Evolutionary conservation across 1,140 invertebrate species (phyloP), one percentile per base, ranked within the genome.

Genomic region (Anadara kagoshimensis): DNA sequence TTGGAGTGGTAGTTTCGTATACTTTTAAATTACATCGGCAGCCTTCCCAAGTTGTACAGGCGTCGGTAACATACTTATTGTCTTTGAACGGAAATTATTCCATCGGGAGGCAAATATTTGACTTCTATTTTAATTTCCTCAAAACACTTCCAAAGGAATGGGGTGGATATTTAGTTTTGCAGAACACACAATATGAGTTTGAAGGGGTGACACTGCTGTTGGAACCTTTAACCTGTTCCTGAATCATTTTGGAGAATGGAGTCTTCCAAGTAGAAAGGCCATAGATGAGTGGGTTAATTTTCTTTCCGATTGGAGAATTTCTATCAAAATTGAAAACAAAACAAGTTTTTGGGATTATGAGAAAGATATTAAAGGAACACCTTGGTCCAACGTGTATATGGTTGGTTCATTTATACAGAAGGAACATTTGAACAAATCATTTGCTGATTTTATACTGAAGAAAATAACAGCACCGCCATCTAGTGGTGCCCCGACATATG

Each of bases 11-110:
- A 20, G 63, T 68, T 0, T 53, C 51, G 43, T 75, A 76, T 47
- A 77, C 71, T 1, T 78, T 78, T 64, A 68, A 67, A 61, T 56
- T 83, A 5, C 71, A 84, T 65, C 53, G 61, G 63, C 16, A 53
- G 64, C 16, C 16, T n/a, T 24, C 8, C 36, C 63, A 65, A 11
- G 53, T 57, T 3, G 45, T 68, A 2, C 62, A 54, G 49, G 24
- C 54, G 7, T 43, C 29, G 16, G 49, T 69, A 47, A 44, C 49
- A 1, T 70, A 70, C 24, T 59, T 59, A 11, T 20, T 70, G 24
- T 54, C 49, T 43, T 11, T 62, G 16, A 44, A 51, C 2, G 56
- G 56, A 43, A 57, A 57, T 29, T 26, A 24, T 16, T 53, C 16
- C 16, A 8, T 54, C 2, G 66, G 56, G 22, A 24, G n/a, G 36